Evolutionary conservation across 64 coral and sea anemone genomes (phyloP).

Genomic region (Stichodactyla mertensii): DNA sequence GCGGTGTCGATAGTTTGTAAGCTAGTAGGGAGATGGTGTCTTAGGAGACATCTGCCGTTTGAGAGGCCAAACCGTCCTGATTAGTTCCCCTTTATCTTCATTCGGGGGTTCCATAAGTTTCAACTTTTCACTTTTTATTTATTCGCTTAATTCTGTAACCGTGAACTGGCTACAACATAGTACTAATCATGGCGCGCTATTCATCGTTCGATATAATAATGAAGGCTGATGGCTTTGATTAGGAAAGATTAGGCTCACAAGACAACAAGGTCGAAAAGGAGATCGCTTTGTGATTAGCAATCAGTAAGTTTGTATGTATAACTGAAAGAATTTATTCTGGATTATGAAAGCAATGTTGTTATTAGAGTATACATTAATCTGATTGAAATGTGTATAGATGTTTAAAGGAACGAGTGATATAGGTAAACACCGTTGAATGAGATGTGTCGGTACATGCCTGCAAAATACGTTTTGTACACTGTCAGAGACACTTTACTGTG

Average conservation of each 20-base stretch:
- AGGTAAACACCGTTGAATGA: not conserved
- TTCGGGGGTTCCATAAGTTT: conserved; percentile 43
- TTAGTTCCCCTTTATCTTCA: conserved; percentile 70
- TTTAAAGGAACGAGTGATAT: not conserved
- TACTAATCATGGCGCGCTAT: conserved; percentile 32
- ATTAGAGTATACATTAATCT: conserved; percentile 35
- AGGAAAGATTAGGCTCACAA: conserved; percentile 64
- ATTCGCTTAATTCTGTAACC: conserved; percentile 24
- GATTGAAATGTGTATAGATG: not conserved
- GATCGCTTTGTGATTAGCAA: conserved; percentile 63
- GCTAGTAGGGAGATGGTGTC: conserved; percentile 35
- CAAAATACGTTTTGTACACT: not conserved
- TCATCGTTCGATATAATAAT: conserved; percentile 48
- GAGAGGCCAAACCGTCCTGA: conserved; percentile 49
- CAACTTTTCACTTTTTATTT: conserved; percentile 23
- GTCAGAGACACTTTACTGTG: not conserved
- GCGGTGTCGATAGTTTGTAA: conserved; percentile 63
- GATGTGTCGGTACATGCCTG: not conserved
- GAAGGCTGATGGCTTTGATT: conserved; percentile 71
- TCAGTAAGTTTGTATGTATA: conserved; percentile 46
- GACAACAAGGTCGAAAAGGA: conserved; percentile 73
- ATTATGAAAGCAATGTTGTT: conserved; percentile 25
- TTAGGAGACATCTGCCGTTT: conserved; percentile 55
- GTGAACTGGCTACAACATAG: conserved; percentile 5
- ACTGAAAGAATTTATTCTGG: conserved; percentile 36